Evolutionary conservation across 2,797 vertebrate genomes (phyloP).

Genomic region (Acipenser ruthenus): DNA sequence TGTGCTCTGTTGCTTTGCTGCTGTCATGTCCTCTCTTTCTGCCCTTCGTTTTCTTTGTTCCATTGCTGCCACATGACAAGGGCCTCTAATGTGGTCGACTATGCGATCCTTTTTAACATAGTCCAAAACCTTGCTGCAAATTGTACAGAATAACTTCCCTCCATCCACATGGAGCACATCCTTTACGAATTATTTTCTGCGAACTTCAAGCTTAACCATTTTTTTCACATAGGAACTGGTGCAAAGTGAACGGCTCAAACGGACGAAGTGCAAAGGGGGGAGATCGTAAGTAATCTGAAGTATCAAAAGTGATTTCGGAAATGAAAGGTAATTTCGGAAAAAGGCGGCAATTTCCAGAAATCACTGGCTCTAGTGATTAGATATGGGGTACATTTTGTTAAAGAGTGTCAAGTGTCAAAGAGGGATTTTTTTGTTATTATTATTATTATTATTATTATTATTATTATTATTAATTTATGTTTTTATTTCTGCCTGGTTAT

Average conservation of each 20-base stretch:
- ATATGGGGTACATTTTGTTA: too few species aligned
- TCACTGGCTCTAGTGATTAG: too few species aligned
- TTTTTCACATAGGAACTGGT: not conserved
- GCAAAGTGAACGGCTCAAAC: not conserved
- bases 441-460: too few species aligned
- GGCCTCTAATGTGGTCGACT: not conserved
- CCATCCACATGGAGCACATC: not conserved
- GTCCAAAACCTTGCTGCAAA: not conserved
- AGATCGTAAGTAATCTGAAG: not conserved
- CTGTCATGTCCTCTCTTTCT: too few species aligned
- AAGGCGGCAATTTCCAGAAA: not conserved
- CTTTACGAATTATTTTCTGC: not conserved
- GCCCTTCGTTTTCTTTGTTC: too few species aligned
- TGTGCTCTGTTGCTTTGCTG: not conserved
- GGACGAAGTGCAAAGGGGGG: too few species aligned
- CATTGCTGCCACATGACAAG: too few species aligned
- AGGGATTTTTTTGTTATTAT: too few species aligned
- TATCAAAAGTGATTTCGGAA: not conserved
- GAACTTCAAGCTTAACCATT: not conserved
- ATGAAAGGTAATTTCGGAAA: not conserved
- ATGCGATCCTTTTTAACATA: not conserved
- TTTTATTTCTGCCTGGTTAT: too few species aligned
- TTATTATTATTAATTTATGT: too few species aligned
- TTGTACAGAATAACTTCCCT: not conserved
- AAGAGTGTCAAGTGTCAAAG: too few species aligned